Conservation (phyloP, 2,888 invertebrate species). For the Galerucella calmariensis region DNA sequence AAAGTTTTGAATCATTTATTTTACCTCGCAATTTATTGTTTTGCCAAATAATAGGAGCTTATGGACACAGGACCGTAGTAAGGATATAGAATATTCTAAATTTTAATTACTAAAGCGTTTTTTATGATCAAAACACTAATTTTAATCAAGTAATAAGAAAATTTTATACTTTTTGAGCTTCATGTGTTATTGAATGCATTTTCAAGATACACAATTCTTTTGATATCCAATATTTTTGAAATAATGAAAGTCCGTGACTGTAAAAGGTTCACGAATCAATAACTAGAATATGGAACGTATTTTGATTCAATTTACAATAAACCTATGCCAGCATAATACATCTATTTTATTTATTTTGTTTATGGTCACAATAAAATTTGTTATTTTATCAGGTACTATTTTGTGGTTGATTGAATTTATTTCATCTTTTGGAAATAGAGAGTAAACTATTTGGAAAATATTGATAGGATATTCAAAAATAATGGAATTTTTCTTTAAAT, state of each 20-base stretch:
- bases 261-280: background rate
- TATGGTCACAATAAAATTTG: background rate
- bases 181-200: too few relatives aligned
- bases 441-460: background rate
- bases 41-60: background rate
- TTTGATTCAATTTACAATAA: constrained; percentile 17
- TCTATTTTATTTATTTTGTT: constrained; percentile 22
- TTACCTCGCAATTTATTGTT: background rate
- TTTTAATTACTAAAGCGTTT: too few relatives aligned
- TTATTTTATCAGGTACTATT: constrained; percentile 11
- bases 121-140: too few relatives aligned
- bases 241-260: background rate
- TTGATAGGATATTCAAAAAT: background rate
- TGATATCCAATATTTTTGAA: too few relatives aligned
- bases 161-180: too few relatives aligned
- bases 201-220: too few relatives aligned
- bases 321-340: constrained; percentile 7
- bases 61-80: background rate
- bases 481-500: background rate
- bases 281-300: constrained; percentile 11
- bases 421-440: background rate
- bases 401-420: background rate
- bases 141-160: too few relatives aligned
- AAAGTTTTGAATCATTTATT: background rate
- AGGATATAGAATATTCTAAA: background rate